Evolutionary conservation across 2,797 vertebrate genomes (phyloP).

Genomic region (Sebastes iracundus): DNA sequence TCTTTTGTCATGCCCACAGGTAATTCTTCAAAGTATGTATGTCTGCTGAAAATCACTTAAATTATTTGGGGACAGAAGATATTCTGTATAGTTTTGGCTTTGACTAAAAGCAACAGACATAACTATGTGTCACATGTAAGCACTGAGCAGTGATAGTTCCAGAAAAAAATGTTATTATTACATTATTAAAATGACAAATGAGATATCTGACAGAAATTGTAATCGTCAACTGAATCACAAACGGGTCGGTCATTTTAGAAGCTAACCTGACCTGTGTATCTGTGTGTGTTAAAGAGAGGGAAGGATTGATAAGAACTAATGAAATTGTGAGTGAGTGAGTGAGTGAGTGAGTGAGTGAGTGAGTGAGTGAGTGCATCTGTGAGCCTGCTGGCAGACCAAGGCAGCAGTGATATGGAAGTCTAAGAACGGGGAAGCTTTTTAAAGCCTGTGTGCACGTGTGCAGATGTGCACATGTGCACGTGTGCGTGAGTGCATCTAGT

Average conservation of each 20-base stretch:
- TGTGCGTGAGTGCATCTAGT: background rate
- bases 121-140: background rate
- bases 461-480: background rate
- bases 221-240: background rate
- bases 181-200: background rate
- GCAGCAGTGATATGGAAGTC: background rate
- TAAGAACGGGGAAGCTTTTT: background rate
- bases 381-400: background rate
- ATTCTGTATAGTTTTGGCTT: constrained; percentile 1
- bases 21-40: constrained; percentile 42
- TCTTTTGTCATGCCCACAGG: constrained; percentile 42
- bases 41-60: constrained; percentile 32
- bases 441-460: background rate
- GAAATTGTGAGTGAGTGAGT: background rate
- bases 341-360: background rate
- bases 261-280: background rate
- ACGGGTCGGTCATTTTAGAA: background rate
- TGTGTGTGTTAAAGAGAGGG: background rate
- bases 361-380: background rate
- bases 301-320: background rate
- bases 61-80: background rate
- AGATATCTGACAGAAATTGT: background rate
- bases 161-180: background rate
- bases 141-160: background rate
- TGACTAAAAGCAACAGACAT: constrained; percentile 9